Evolutionary conservation across 2,113 vertebrate species (phyloP).

Genomic region (Petroica traversi): DNA sequence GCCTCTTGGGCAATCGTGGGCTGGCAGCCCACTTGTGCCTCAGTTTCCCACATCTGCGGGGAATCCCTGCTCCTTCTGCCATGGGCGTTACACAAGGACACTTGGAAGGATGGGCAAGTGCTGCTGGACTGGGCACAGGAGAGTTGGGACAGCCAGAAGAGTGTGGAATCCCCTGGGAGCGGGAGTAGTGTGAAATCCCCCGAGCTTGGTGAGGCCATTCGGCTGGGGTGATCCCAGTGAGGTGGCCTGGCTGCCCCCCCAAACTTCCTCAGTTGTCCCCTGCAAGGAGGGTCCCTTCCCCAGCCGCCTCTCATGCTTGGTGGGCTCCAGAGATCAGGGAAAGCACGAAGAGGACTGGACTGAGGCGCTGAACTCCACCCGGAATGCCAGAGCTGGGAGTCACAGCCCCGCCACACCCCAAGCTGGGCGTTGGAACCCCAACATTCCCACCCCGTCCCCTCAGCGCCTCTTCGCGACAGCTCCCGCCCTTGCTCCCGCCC

Average conservation of each 20-base stretch:
- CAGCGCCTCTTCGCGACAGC: neutral
- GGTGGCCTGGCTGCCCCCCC: neutral
- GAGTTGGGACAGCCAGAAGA: neutral
- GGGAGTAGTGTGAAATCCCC: neutral
- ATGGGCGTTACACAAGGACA: accelerated
- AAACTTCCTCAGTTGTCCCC: neutral
- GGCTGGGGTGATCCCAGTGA: neutral
- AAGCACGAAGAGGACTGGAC: neutral
- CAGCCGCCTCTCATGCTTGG: accelerated
- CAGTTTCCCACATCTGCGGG: neutral
- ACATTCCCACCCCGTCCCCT: neutral
- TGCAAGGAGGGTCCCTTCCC: accelerated
- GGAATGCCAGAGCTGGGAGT: no score
- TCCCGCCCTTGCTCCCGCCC: neutral
- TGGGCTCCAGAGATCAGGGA: neutral
- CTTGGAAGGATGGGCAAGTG: accelerated
- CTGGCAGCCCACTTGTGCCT: neutral
- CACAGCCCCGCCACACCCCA: accelerated
- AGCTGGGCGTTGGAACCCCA: accelerated
- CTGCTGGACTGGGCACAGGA: neutral
- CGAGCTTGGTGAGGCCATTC: accelerated
- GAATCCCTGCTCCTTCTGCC: neutral
- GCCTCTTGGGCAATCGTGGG: slow-evolving; percentile 14
- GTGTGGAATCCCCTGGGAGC: accelerated
- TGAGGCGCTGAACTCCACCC: accelerated